These are phyloP conservation scores for Timandra comae DNA, from an alignment of 2,888 invertebrate species.

Conservation along the genomic window DNA sequence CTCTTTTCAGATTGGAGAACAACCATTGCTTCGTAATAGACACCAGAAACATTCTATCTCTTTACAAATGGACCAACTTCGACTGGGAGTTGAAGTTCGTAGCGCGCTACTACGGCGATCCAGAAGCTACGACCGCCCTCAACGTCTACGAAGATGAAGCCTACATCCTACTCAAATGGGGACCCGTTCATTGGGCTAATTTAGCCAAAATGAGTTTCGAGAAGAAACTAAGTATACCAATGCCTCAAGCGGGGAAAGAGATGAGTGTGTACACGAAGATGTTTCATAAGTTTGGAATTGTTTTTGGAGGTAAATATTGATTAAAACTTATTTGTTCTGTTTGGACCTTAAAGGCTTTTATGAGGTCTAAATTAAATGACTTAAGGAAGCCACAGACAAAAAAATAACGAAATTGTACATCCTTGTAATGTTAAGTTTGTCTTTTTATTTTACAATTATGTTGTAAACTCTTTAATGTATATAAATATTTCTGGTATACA, in stretches of 20 bases:
- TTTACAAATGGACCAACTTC: constrained; percentile 1
- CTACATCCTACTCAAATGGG: constrained; percentile 29
- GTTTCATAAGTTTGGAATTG: constrained; percentile 28
- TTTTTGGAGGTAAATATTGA: constrained; percentile 28
- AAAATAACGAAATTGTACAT: too few species aligned
- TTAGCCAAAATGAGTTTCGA: constrained; percentile 11
- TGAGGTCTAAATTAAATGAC: too few species aligned
- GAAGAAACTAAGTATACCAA: constrained; percentile 3
- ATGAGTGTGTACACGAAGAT: constrained; percentile 7
- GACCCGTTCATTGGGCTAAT: constrained; percentile 8
- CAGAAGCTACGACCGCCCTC: constrained; percentile 17
- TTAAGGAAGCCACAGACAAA: too few species aligned
- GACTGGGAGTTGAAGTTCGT: constrained; percentile 18
- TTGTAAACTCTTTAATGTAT: too few species aligned
- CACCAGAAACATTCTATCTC: constrained; percentile 15
- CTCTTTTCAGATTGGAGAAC: constrained; percentile 28
- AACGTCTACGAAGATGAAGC: constrained; percentile 23
- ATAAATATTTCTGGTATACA: too few species aligned
- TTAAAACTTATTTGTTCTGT: too few species aligned
- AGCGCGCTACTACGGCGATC: constrained; percentile 25
- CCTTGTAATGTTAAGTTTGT: too few species aligned
- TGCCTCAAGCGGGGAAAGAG: neutral
- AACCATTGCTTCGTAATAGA: constrained; percentile 28
- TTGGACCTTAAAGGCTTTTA: too few species aligned
- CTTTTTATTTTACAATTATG: too few species aligned